phyloP scores from a whole-genome alignment of 2,113 vertebrate species.

The Burhinus bistriatus region DNA sequence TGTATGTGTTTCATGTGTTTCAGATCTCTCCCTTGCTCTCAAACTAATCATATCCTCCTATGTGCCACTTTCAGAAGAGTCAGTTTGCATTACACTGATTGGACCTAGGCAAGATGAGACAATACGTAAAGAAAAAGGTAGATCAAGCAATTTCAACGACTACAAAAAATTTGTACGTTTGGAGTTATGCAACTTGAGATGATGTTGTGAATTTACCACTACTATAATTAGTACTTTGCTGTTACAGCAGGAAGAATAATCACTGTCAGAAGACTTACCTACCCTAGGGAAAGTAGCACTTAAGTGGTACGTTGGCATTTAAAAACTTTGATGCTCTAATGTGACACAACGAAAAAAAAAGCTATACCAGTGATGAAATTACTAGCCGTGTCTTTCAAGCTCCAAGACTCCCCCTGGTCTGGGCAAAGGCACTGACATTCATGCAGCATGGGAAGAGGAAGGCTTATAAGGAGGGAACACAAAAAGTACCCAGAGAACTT shows the following conservation, averaged over 20 bases:
- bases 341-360: background rate
- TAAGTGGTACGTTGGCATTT: background rate
- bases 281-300: background rate
- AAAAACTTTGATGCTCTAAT: background rate
- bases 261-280: background rate
- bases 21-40: background rate
- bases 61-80: background rate
- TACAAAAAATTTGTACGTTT: background rate
- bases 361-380: background rate
- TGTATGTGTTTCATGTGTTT: background rate
- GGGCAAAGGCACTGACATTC: background rate
- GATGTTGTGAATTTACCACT: background rate
- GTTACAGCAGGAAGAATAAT: background rate
- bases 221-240: background rate
- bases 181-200: background rate
- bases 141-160: background rate
- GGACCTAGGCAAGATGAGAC: background rate
- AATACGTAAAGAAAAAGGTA: background rate
- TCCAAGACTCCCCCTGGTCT: background rate
- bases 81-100: background rate
- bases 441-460: background rate
- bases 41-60: background rate
- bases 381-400: background rate
- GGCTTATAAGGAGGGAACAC: background rate
- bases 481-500: background rate